These are phyloP conservation scores for Liodrosophila aerea DNA, from an alignment of 2,888 invertebrate species.

Conservation along the genomic window DNA sequence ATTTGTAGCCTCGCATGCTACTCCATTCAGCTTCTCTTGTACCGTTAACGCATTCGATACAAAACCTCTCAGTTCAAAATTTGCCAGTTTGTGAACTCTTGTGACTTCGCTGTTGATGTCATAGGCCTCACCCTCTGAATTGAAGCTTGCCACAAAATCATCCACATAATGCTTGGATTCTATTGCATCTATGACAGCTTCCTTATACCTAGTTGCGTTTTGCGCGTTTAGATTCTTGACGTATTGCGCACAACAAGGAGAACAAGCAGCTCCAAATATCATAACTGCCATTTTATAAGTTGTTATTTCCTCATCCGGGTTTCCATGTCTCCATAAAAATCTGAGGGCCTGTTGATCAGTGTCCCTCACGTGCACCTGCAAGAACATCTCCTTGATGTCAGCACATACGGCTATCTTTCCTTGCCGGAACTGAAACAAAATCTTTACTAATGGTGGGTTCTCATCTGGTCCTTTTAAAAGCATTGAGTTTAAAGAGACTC, in stretches of 20 bases:
- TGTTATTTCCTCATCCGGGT: neutral
- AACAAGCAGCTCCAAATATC: slow-evolving; percentile 15
- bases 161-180: slow-evolving; percentile 14
- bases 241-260: slow-evolving; percentile 19
- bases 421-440: slow-evolving; percentile 13
- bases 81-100: slow-evolving; percentile 5
- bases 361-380: neutral
- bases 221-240: slow-evolving; percentile 15
- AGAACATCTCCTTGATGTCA: slow-evolving; percentile 1
- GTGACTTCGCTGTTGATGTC: slow-evolving; percentile 2
- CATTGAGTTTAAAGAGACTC: slow-evolving; percentile 5
- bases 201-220: slow-evolving; percentile 5
- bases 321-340: slow-evolving; percentile 3
- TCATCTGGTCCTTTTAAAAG: slow-evolving; percentile 18
- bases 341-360: neutral
- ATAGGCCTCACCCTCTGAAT: neutral
- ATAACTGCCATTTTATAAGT: slow-evolving; percentile 3
- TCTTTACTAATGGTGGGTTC: slow-evolving; percentile 8
- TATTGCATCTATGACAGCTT: slow-evolving; percentile 6
- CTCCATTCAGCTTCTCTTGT: slow-evolving; percentile 2
- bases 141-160: slow-evolving; percentile 14
- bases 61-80: slow-evolving; percentile 13
- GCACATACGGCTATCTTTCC: neutral
- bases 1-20: neutral
- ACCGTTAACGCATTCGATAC: slow-evolving; percentile 2